Evolutionary conservation across 2,888 invertebrate species (phyloP), one percentile per base, ranked within the genome.

Genomic region (Parnassius mnemosyne): DNA sequence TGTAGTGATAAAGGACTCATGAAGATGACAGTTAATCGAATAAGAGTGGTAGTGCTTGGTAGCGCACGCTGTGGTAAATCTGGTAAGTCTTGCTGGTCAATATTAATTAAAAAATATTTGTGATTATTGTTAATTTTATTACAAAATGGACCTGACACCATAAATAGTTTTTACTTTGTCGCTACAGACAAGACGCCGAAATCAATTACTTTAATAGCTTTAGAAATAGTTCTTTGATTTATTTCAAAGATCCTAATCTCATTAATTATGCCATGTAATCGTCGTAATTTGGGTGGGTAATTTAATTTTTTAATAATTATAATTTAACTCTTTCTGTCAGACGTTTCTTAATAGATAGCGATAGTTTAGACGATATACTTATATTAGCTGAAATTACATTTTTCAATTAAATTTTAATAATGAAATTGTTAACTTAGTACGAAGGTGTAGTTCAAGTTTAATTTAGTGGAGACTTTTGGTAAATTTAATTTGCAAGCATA

Each of bases 21-120:
- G 89, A 95, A 95, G 94, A 95, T 95, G 90, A 95, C 95, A 88
- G 94, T 94, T 79, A 95, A 94, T 92, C 93, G 94, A 92, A 95
- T 95, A 89, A 93, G 94, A 89, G 95, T 95, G 77, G 95, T 95
- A 85, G 95, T 95, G 82, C 93, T 95, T 77, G 95, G 95, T 77
- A 94, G 94, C 87, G 92, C 95, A 75, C 93, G 94, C 78, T 94
- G 94, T 83, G 95, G 95, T 81, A 95, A 95, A 91, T 95, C 95
- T 76, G 95, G 95, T 95, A 87, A 93, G 93, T 83, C 73, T 76
- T 68, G 69, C 68, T 69, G 53, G 41, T 43, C 46, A 46, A 56
- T 61, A 61, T 53, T 43, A 43, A 43, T 43, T 11, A 11, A 12
- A 12, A 46, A 7, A 34, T 5, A 34, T 34, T 7, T 34, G 34